Percentiles rank a stretch among this genome's conserved stretches.
Conservation (phyloP, 2,797 vertebrate species). For the Petrocephalus schoutedeni region DNA sequence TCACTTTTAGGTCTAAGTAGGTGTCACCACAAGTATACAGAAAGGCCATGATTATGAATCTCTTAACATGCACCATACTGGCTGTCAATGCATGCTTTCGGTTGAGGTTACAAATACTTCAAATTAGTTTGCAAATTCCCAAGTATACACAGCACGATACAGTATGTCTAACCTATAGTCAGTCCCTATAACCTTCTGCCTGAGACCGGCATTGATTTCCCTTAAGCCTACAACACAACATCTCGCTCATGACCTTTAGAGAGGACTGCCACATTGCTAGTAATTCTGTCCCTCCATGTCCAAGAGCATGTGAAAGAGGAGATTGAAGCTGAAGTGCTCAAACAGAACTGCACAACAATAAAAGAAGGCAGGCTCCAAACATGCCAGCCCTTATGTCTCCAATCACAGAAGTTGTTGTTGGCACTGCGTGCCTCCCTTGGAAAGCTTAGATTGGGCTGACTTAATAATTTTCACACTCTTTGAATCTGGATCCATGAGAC, state of each 20-base stretch:
- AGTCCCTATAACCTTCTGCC: background rate
- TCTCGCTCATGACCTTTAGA: background rate
- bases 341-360: background rate
- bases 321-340: background rate
- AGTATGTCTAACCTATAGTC: background rate
- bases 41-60: background rate
- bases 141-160: background rate
- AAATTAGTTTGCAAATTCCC: background rate
- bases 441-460: background rate
- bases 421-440: background rate
- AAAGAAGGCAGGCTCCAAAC: background rate
- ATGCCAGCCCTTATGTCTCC: background rate
- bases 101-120: background rate
- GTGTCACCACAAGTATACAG: background rate
- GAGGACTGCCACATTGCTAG: background rate
- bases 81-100: background rate
- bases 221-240: background rate
- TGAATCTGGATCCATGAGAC: constrained; percentile 39
- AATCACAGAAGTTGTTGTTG: constrained; percentile 1
- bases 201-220: background rate
- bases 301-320: background rate
- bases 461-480: constrained; percentile 1
- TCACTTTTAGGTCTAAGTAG: background rate
- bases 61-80: background rate
- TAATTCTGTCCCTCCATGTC: background rate